A percentile compares a stretch with the other conserved stretches of the same genome.
phyloP scores from a whole-genome alignment of 2,888 invertebrate species.

The Hermodice carunculata region DNA sequence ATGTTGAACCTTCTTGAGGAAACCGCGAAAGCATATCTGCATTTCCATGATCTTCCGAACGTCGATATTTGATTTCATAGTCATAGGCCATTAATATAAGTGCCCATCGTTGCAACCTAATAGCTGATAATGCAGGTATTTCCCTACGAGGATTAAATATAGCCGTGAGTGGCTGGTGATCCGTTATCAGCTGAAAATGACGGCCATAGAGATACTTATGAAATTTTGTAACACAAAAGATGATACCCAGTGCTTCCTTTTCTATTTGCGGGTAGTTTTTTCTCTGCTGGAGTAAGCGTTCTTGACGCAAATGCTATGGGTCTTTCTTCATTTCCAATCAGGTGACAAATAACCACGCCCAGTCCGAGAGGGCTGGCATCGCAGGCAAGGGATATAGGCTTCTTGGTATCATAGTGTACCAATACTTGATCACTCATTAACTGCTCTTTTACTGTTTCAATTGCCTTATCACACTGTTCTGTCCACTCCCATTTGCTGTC shows the following conservation, averaged over 20 bases:
- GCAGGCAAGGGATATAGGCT: not conserved
- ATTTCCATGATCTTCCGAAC: not conserved
- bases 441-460: not conserved
- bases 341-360: conserved; percentile 6
- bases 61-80: not conserved
- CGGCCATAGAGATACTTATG: conserved; percentile 67
- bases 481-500: conserved; percentile 3
- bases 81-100: not conserved
- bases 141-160: not conserved
- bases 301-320: conserved; percentile 56
- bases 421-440: not conserved
- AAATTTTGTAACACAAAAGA: conserved; percentile 68
- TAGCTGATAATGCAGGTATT: not conserved
- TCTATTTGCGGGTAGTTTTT: conserved; percentile 64
- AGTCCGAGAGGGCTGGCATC: conserved; percentile 1
- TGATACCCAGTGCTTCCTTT: conserved; percentile 64
- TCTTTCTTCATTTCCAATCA: not conserved
- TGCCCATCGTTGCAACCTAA: not conserved
- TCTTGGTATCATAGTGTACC: not conserved
- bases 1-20: not conserved
- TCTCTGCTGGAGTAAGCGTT: conserved; percentile 67
- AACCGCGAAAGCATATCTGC: not conserved
- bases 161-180: not conserved
- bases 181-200: conserved; percentile 63
- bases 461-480: not conserved